These are phyloP conservation scores for Lissonota sp. DNA, from an alignment of 2,888 invertebrate genomes.

Conservation along the genomic window DNA sequence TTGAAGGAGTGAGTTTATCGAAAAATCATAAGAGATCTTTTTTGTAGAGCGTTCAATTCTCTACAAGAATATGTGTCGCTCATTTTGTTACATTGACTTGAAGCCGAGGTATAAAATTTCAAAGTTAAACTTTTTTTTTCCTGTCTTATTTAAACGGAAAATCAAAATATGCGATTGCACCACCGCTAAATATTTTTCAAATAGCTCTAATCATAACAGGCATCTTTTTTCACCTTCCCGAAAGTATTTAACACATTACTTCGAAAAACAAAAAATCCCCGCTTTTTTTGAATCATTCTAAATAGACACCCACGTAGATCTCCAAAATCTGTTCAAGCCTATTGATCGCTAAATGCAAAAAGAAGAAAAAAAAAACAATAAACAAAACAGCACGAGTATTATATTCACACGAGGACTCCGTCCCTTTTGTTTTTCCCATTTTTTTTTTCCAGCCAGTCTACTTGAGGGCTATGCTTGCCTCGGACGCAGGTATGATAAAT, in stretches of 20 bases:
- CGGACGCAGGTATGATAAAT: constrained; percentile 91
- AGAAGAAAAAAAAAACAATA: constrained; percentile 13
- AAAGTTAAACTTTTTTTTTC: no score
- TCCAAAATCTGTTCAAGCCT: constrained; percentile 39
- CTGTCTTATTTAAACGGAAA: no score
- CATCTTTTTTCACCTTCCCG: constrained; percentile 6
- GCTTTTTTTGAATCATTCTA: not conserved
- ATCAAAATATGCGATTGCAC: no score
- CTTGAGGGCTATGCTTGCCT: constrained; percentile 89
- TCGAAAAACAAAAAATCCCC: not conserved
- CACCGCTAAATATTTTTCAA: no score
- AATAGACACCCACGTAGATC: constrained; percentile 22
- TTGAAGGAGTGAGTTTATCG: no score
- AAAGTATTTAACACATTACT: constrained; percentile 20
- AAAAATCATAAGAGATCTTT: no score
- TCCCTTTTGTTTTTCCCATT: constrained; percentile 61
- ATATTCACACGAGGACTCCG: constrained; percentile 58
- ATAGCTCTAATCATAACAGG: no score
- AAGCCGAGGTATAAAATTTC: no score
- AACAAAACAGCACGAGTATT: constrained; percentile 48
- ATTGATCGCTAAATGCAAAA: not conserved
- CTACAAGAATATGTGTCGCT: no score
- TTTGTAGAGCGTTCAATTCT: no score
- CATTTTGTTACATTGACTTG: no score
- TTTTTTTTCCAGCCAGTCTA: constrained; percentile 91